Evolutionary conservation across 2,797 vertebrate genomes (phyloP), one percentile per base, ranked within the genome.

Genomic region (Linurgus olivaceus): DNA sequence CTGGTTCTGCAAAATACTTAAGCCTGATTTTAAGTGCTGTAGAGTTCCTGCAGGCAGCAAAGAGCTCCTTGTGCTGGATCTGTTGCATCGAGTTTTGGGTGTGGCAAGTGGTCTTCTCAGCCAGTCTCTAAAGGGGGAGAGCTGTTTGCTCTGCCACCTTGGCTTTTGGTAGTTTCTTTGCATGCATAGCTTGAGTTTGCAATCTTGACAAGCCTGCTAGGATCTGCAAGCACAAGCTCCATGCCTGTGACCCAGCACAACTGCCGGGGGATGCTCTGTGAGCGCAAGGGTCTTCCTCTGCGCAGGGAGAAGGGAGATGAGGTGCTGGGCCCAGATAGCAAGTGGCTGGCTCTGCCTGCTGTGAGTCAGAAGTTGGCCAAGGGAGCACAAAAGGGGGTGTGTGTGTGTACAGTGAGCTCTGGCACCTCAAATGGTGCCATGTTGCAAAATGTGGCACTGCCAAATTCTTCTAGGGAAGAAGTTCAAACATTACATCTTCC

Each of bases 361-460:
- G 19, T 67, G 55, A 88, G 83, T 92, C 76, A 85, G 33, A 58
- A 75, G 44, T 26, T 94, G 80, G 70, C 83, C 55, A 25, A 20
- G 55, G 38, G 25, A 80, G 20, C 31, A 7, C 35, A 20, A 20
- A 3, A 1, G 11, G 29, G 9, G 5, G 11, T 6, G 8, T 55
- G 37, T 84, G 61, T 86, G 54, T 48, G 33, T 63, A 28, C 23
- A 7, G n/a, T 20, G 35, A 81, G 62, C 74, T 76, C 51, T 94
- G 67, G 24, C 55, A 82, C n/a, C 73, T 79, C 55, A 13, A 0
- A 0, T 0, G 3, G 9, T 73, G 55, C 75, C 7, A 3, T 42
- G 29, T 51, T 86, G 35, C 45, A 77, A 59, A 28, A 17, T 0
- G 3, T 52, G 63, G 14, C 10, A 3, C 37, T 88, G 76, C 70